Base-by-base conservation (phyloP, 2,797 vertebrate species). In the Malacoraja senta region DNA sequence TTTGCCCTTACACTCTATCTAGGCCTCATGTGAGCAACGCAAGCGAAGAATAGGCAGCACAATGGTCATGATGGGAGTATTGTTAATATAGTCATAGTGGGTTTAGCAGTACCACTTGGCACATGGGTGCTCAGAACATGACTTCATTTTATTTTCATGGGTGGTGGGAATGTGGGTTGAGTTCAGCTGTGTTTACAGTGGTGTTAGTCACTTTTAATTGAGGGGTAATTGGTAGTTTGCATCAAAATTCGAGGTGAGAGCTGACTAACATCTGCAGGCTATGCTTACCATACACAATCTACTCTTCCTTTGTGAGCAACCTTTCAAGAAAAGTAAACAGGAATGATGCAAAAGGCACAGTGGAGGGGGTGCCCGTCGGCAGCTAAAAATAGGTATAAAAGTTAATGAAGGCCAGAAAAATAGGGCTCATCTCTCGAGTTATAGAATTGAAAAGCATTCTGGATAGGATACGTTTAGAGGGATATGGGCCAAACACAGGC, bases 191-290 rank as follows among this genome's bases (percentile, higher is more conserved):
- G 71, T 92, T 92, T 92, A 92, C 38, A 44, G 26, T 29, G 44
- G 68, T 71, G 26, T 91, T 72, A 72, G 88, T 74, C 88, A 92
- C 65, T 72, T 92, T 53, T 92, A 76, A 92, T 74, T 76, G 90
- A 92, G 29, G 68, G 71, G 44, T 92, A 92, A 92, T 92, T 92
- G 71, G 38, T 35, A 88, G 84, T 88, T 68, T 68, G 61, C 32
- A 35, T 68, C 84, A 35, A 68, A 7, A 68, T 88, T 88, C 68
- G 84, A 32, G 35, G 84, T 68, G n/a, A 65, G 63, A 68, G 3
- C 63, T 35, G 17, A 88, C 17, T 10, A 68, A 88, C 84, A 65
- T 29, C 63, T 88, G n/a, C 12, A 88, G 63, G 7, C 1, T 32
- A 63, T 26, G 58, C 29, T 15, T 32, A 68, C 17, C 65, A n/a